Evolutionary conservation across 2,113 vertebrate genomes (phyloP), one percentile per base, ranked within the genome.

Genomic region (Daubentonia madagascariensis): DNA sequence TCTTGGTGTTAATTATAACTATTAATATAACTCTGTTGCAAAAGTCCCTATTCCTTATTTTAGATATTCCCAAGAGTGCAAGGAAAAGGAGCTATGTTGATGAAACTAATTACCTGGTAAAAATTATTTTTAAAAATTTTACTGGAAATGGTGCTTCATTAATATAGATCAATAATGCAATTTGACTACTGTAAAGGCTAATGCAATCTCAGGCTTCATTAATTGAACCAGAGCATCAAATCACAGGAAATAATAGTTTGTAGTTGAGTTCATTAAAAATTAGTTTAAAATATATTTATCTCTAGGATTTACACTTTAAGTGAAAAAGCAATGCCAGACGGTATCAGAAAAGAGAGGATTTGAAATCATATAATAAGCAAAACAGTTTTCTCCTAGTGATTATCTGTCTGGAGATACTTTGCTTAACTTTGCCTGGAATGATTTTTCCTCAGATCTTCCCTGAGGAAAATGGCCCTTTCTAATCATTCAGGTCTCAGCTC

Each of bases 91-190:
- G 61, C 7, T 81, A 43, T 86, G 57, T 76, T 91, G 67, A 68
- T 93, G 73, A 96, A 97, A 89, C 93, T 93, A 96, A 95, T 97
- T 86, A 93, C 83, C 61, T 94, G 75, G 93, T 72, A 95, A 96
- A 95, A 96, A 96, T 92, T 76, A 95, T 96, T 96, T 89, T 92
- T 54, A 32, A 91, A 94, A 93, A 65, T 59, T 61, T 25, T 76
- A 75, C 94, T 81, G 89, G 86, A 94, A 91, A 96, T 87, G 73
- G 37, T 48, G 50, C 83, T 96, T 97, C 95, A 76, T 97, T 96
- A 84, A 95, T 94, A 93, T 48, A 94, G 97, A 95, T 94, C 89
- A 70, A 89, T 93, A 95, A 92, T 80, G 73, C 13, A 17, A 76
- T 92, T n/a, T 93, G 84, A 79, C 61, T 97, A 84, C 40, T 76